Evolutionary conservation across 2,797 vertebrate genomes (phyloP).

Genomic region (Tadarida brasiliensis): DNA sequence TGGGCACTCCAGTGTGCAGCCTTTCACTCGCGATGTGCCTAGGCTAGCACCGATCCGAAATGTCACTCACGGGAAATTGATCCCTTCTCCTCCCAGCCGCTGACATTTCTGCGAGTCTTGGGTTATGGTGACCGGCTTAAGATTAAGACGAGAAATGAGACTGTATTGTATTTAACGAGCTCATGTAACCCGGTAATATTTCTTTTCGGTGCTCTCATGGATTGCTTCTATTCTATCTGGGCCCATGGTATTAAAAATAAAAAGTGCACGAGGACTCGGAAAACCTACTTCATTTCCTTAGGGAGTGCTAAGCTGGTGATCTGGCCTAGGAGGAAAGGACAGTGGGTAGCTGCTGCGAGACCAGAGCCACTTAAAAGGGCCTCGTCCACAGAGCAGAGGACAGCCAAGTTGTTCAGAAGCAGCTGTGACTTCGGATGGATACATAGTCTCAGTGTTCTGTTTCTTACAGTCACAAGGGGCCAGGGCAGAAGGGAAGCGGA

Average conservation of each 20-base stretch:
- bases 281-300: not conserved
- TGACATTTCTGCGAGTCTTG: not conserved
- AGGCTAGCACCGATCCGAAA: conserved; percentile 17
- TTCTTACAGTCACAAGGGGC: not conserved
- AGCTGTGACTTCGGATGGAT: conserved; percentile 52
- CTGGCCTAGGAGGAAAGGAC: conserved; percentile 48
- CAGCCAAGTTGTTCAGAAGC: conserved; percentile 25
- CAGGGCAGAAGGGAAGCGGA: not conserved
- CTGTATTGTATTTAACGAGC: not conserved
- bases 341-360: conserved; percentile 50
- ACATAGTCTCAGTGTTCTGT: conserved; percentile 48
- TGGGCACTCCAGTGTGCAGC: not conserved
- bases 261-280: not conserved
- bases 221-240: not conserved
- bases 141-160: not conserved
- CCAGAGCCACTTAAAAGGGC: conserved; percentile 49
- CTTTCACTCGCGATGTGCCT: not conserved
- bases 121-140: not conserved
- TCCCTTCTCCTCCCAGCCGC: not conserved
- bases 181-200: not conserved
- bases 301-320: conserved; percentile 19
- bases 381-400: conserved; percentile 42
- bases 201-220: conserved; percentile 22
- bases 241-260: not conserved
- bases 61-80: not conserved